Evolutionary conservation across 2,113 vertebrate genomes (phyloP).

Genomic region (Syngnathus scovelli): DNA sequence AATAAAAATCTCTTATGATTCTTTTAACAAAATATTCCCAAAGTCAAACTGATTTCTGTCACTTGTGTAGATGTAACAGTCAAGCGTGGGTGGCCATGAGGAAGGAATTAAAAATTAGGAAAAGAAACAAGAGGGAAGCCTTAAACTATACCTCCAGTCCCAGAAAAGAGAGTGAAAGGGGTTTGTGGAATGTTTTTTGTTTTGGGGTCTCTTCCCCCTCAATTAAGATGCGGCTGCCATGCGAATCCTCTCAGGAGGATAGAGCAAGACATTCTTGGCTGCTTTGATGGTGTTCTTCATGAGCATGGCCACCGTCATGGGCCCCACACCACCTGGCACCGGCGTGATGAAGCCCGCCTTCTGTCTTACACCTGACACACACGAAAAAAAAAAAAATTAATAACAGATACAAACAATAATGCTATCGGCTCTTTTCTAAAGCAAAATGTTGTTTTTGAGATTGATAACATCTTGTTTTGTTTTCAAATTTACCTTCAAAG

Average conservation of each 20-base stretch:
- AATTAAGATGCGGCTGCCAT: conserved; percentile 69
- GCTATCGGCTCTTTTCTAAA: background rate
- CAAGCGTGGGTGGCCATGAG: conserved; percentile 28
- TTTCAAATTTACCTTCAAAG: conserved; percentile 81
- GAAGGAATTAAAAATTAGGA: conserved; percentile 3
- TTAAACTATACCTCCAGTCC: conserved; percentile 63
- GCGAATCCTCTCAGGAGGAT: conserved; percentile 68
- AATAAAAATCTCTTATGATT: conserved; percentile 43
- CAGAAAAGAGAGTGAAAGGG: conserved; percentile 11
- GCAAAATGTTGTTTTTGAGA: background rate
- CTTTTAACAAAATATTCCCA: conserved; percentile 1
- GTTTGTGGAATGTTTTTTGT: conserved; percentile 49
- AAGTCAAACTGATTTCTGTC: conserved; percentile 32
- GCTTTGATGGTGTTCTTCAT: conserved; percentile 98
- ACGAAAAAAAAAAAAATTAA: background rate
- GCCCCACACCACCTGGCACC: conserved; percentile 91
- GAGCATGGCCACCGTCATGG: conserved; percentile 98
- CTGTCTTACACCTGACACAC: conserved; percentile 78
- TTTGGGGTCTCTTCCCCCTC: background rate
- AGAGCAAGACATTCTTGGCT: conserved; percentile 82
- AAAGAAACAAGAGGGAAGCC: conserved; percentile 16
- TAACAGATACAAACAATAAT: background rate
- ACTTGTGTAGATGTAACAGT: conserved; percentile 54
- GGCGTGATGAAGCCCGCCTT: conserved; percentile 95
- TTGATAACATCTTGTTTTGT: background rate